Percentiles rank a stretch among this genome's conserved stretches.
Evolutionary conservation across 2,888 invertebrate genomes (phyloP).

Genomic region (Hymenopus coronatus): DNA sequence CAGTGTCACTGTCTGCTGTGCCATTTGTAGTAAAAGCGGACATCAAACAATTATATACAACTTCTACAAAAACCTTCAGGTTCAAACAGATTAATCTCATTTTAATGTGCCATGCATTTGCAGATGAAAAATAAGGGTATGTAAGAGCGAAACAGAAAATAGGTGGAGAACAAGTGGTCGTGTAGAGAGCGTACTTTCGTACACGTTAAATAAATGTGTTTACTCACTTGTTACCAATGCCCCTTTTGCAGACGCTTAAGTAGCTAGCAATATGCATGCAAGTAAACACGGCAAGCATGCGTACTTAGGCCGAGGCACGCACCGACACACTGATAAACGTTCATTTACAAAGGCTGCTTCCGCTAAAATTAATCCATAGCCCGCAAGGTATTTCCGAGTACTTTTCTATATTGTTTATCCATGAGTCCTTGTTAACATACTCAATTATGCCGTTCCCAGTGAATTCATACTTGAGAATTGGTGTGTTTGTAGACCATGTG

Average conservation of each 20-base stretch:
- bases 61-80: too few species aligned
- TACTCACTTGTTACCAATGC: background rate
- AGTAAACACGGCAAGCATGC: background rate
- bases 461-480: background rate
- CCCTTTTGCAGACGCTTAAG: background rate
- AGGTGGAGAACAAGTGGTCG: background rate
- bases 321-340: background rate
- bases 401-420: background rate
- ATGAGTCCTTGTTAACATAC: background rate
- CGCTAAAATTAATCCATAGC: background rate
- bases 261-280: background rate
- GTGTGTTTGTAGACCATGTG: background rate
- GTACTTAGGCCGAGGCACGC: background rate
- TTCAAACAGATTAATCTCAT: too few species aligned
- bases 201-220: background rate
- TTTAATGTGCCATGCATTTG: too few species aligned
- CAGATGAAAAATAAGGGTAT: background rate
- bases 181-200: background rate
- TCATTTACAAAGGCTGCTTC: background rate
- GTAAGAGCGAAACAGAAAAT: background rate
- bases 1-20: too few species aligned
- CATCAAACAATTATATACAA: too few species aligned
- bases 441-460: background rate
- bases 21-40: too few species aligned
- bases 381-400: background rate